Evolutionary conservation across 2,113 vertebrate species (phyloP).

Genomic region (Irena cyanogastra): DNA sequence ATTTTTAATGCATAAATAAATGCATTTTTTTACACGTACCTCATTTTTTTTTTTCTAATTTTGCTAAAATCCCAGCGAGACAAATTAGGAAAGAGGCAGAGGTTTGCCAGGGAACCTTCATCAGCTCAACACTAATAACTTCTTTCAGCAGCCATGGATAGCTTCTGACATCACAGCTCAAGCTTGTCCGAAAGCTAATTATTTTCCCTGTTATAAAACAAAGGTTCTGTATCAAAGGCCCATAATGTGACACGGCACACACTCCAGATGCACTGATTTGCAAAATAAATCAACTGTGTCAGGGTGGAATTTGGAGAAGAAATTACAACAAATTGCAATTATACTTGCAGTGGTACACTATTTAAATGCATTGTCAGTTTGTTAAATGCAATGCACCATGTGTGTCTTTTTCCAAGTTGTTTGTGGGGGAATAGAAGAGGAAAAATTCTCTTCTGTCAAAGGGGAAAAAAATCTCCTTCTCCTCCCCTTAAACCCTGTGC

Average conservation of each 20-base stretch:
- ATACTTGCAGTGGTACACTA: conserved; percentile 61
- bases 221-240: conserved; percentile 79
- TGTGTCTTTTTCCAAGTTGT: conserved; percentile 6
- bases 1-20: neutral
- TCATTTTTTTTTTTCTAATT: conserved; percentile 44
- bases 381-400: conserved; percentile 34
- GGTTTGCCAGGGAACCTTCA: conserved; percentile 71
- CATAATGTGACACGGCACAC: conserved; percentile 73
- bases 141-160: conserved; percentile 74
- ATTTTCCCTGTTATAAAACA: conserved; percentile 80
- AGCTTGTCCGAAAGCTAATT: conserved; percentile 81
- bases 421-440: neutral
- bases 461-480: neutral
- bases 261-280: conserved; percentile 77
- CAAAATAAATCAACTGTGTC: conserved; percentile 78
- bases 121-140: conserved; percentile 76
- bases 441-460: conserved; percentile 28
- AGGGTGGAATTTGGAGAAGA: conserved; percentile 71
- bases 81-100: conserved; percentile 77
- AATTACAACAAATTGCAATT: conserved; percentile 77
- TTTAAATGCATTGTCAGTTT: conserved; percentile 63
- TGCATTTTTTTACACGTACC: conserved; percentile 18
- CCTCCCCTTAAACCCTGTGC: neutral
- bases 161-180: conserved; percentile 74
- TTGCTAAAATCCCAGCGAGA: conserved; percentile 76